Conservation (phyloP, 1,140 invertebrate genomes). For the Coenobita brevimanus region DNA sequence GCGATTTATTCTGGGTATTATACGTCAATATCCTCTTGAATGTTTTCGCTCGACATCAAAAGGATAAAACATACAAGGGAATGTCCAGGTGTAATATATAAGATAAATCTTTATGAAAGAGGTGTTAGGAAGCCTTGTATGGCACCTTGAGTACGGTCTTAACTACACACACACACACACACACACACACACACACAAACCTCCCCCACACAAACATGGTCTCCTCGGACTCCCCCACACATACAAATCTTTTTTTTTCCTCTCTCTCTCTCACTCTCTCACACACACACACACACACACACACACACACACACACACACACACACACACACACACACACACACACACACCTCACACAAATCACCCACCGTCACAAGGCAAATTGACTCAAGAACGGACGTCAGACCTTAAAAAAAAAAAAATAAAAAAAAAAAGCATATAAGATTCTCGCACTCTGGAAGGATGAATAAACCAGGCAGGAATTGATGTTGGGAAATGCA, state of each 20-base stretch:
- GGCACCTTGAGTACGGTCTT: too few relatives aligned
- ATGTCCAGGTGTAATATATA: too few relatives aligned
- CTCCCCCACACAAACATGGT: neutral
- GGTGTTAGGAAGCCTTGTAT: too few relatives aligned
- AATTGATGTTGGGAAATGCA: neutral
- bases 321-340: neutral
- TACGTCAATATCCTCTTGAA: too few relatives aligned
- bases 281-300: neutral
- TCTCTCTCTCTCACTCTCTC: too few relatives aligned
- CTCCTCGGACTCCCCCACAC: neutral
- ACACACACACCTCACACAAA: neutral
- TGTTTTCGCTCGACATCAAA: too few relatives aligned
- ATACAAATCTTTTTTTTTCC: neutral
- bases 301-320: neutral
- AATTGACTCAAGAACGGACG: conserved; percentile 1
- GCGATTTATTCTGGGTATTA: too few relatives aligned
- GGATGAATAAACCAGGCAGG: too few relatives aligned
- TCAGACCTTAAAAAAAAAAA: neutral
- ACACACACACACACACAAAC: too few relatives aligned
- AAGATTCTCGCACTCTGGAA: neutral
- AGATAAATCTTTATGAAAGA: too few relatives aligned
- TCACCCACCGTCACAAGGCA: neutral
- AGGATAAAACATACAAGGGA: too few relatives aligned
- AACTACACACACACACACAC: too few relatives aligned
- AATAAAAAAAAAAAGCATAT: neutral